Conservation (phyloP, 2,113 vertebrate species). For the Gadus chalcogrammus region DNA sequence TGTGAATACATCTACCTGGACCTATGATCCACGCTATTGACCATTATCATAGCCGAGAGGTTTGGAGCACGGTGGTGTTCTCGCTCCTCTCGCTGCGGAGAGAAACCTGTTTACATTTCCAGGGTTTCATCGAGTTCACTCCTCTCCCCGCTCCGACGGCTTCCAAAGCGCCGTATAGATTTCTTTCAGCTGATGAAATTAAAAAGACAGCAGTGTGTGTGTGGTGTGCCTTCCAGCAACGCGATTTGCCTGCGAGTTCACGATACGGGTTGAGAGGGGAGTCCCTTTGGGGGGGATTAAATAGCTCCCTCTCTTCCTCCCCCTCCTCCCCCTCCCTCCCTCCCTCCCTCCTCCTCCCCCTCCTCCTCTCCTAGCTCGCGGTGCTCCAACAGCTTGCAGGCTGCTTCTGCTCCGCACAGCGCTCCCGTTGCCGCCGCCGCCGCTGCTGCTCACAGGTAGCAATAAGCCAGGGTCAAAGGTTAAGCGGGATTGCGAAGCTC, state of each 20-base stretch:
- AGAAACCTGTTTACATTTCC: conserved; percentile 70
- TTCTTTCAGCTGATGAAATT: conserved; percentile 80
- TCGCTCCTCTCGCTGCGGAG: conserved; percentile 61
- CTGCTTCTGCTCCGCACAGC: conserved; percentile 59
- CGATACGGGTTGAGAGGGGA: conserved; percentile 79
- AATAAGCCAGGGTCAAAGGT: conserved; percentile 72
- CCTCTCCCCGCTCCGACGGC: conserved; percentile 57
- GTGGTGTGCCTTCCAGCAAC: conserved; percentile 74
- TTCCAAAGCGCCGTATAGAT: conserved; percentile 75
- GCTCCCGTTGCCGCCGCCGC: conserved; percentile 66
- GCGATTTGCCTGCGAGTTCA: conserved; percentile 78
- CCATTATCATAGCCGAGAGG: conserved; percentile 68
- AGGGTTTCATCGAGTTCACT: conserved; percentile 62
- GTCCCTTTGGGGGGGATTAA: conserved; percentile 80
- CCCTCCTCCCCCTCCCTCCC: conserved; percentile 60
- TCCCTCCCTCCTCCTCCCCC: conserved; percentile 58
- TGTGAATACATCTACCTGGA: conserved; percentile 57
- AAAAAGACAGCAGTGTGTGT: conserved; percentile 79
- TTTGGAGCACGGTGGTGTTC: conserved; percentile 61
- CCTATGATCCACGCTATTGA: conserved; percentile 72
- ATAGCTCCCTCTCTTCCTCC: conserved; percentile 72
- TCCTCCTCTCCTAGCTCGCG: conserved; percentile 50
- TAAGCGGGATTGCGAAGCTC: conserved; percentile 71
- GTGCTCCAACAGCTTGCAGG: conserved; percentile 76
- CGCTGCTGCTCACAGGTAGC: conserved; percentile 71